Base-by-base conservation (phyloP, 2,888 invertebrate species). In the Empis stercorea region DNA sequence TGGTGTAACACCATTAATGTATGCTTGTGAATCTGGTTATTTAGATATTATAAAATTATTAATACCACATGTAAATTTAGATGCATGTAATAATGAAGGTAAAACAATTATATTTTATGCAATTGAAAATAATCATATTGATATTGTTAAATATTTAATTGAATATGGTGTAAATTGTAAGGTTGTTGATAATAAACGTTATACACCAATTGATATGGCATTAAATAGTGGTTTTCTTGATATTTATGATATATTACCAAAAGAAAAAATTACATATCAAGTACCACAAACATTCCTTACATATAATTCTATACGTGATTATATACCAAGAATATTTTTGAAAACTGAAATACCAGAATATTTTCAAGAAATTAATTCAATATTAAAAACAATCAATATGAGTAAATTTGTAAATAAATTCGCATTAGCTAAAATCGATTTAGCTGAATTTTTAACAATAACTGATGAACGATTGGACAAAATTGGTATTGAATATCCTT, bases 1-100 rank as follows among this genome's bases (percentile, higher is more conserved):
- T 40, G 69, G 69, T 3, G 58, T 57, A 14, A 69, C 68, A 3
- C 62, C 69, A 1, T 61, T 69, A 45, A 68, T 69, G 65, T 50
- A 60, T 9, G 68, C 68, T 15, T 65, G 66, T 27, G 57, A 59
- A 44, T 59, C 58, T 16, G 68, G 68, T 0, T 58, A 59, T 34
- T 49, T 53, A 2, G 55, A 52, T 7, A 55, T 65, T 1, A 62
- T 66, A 3, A 56, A 57, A 1, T 51, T 61, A 0, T 39, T 68
- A 13, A 48, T 68, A 1, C 52, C 57, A 1, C 55, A 62, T 1
- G 64, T 60, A 1, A 63, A 62, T 15, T 58, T 64, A 30, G 64
- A 67, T 52, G 63, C 64, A 1, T 53, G 56, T 2, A 65, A 69
- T 48, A 65, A 67, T 51, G 58, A 61, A 5, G 68, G 66, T 3